Evolutionary conservation across 1,140 invertebrate species (phyloP).

Genomic region (Panagrolaimus sp.): DNA sequence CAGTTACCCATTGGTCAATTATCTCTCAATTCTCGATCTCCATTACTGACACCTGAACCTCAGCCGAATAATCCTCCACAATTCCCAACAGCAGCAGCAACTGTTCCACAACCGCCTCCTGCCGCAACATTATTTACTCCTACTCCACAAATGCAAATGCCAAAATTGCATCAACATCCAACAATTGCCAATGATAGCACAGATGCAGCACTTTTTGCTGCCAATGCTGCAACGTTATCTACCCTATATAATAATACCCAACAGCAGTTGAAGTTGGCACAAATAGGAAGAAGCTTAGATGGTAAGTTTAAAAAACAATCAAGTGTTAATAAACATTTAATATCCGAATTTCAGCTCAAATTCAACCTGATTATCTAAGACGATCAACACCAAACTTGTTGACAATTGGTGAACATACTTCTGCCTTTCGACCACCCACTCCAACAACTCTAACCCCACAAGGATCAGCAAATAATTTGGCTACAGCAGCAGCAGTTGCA

Average conservation of each 20-base stretch:
- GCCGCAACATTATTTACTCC: background rate
- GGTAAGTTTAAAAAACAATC: too few relatives aligned
- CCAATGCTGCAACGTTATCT: conserved; percentile 5
- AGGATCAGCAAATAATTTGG: background rate
- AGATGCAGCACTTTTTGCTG: background rate
- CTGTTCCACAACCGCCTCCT: background rate
- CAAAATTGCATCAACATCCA: background rate
- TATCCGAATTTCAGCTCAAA: conserved; percentile 26
- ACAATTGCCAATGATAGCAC: conserved; percentile 1
- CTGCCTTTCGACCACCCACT: conserved; percentile 20
- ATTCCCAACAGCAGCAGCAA: background rate
- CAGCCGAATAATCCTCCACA: conserved; percentile 10
- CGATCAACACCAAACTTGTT: conserved; percentile 32
- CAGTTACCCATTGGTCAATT: conserved; percentile 21
- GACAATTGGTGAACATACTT: conserved; percentile 14
- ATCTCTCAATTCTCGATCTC: conserved; percentile 8
- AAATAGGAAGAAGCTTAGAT: conserved; percentile 23
- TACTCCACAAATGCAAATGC: background rate
- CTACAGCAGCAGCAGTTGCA: background rate
- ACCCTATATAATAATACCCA: conserved; percentile 25
- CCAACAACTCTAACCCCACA: background rate
- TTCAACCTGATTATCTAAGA: conserved; percentile 19
- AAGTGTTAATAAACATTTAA: background rate
- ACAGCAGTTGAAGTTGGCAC: conserved; percentile 34
- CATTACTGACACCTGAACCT: background rate